These are phyloP conservation scores for Idaea aversata DNA, from an alignment of 2,888 invertebrate species.

Conservation along the genomic window DNA sequence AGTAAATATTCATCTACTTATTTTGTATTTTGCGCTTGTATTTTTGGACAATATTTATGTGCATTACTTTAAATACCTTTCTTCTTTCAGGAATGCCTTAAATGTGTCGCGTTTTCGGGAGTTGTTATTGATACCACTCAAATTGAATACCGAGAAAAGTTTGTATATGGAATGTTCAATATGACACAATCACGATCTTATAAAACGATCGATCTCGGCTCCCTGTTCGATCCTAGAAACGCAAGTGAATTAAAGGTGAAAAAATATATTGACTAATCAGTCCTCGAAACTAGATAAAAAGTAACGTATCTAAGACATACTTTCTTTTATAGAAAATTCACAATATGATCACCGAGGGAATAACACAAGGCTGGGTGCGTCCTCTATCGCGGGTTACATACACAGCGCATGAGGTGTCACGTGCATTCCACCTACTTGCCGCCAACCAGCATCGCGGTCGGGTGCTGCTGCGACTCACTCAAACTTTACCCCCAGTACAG, in stretches of 20 bases:
- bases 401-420: constrained; percentile 35
- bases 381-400: constrained; percentile 51
- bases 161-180: constrained; percentile 35
- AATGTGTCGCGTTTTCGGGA: constrained; percentile 31
- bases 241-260: constrained; percentile 34
- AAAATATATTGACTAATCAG: not conserved
- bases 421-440: constrained; percentile 51
- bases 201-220: constrained; percentile 34
- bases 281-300: not conserved
- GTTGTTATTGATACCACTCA: constrained; percentile 37
- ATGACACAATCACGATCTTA: constrained; percentile 32
- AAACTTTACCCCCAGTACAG: constrained; percentile 15
- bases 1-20: constrained; percentile 33
- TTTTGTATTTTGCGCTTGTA: not conserved
- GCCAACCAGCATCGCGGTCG: constrained; percentile 53
- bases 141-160: constrained; percentile 36
- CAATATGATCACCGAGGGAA: constrained; percentile 46
- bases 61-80: not conserved
- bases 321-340: constrained; percentile 37
- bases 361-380: constrained; percentile 48
- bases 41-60: constrained; percentile 2
- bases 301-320: constrained; percentile 4
- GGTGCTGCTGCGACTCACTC: constrained; percentile 43
- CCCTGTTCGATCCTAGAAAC: constrained; percentile 34
- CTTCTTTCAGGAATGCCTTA: constrained; percentile 36